Base-by-base conservation (phyloP, 2,113 vertebrate genomes). In the Sinocyclocheilus grahami region DNA sequence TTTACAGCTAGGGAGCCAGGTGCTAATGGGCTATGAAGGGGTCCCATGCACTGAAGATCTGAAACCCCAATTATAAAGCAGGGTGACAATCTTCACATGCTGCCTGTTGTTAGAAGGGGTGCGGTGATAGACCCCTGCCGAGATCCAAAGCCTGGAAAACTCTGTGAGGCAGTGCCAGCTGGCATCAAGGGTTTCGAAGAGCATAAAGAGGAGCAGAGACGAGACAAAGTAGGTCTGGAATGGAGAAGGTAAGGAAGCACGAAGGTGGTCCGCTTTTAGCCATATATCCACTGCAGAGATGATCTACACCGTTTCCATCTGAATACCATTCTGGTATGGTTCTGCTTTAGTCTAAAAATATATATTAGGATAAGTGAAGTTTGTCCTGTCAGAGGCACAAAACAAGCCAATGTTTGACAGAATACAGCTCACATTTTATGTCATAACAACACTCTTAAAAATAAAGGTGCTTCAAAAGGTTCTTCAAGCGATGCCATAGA, bases 131-230 rank as follows among this genome's bases (percentile, higher is more conserved):
- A 85, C 87, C 85, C 82, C 81, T 84, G 82, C 82, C 24, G 88
- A 89, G 88, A 89, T 86, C 82, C 88, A 89, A 89, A 72, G 85
- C 55, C 67, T 86, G 88, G 67, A 81, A 89, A 83, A 85, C 58
- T 78, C 82, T 86, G 78, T 84, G 88, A 86, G 85, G 58, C 60
- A 86, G 82, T 81, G 87, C 87, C 85, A 86, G 76, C 65, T 48
- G 76, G 82, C 82, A 84, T 86, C 85, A 89, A 89, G 88, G 88
- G 69, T 83, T 83, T 76, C 60, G 24, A 71, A 39, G 3, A 37
- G 62, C 62, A 65, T 14, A 86, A 39, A 83, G 76, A 81, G 51
- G 53, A 62, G 67, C 14, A 84, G 74, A 80, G 67, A 67, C 22
- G 60, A 86, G 27, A 58, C 80, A 83, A 83, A 82, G 62, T 33